phyloP scores from a whole-genome alignment of 2,888 invertebrate genomes.

The Heliconius erato region DNA sequence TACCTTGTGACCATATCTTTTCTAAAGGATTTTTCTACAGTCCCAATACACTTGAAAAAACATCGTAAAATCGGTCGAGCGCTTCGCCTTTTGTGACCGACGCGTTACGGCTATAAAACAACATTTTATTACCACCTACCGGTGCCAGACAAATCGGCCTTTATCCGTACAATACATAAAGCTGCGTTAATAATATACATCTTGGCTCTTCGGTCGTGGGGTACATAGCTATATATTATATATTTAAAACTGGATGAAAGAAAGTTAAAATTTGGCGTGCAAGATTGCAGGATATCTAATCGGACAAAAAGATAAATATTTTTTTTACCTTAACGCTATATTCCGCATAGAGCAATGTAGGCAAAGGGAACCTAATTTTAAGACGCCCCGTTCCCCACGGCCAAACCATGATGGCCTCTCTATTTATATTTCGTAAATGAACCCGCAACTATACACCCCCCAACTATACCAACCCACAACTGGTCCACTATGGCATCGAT shows the following conservation, averaged over 20 bases:
- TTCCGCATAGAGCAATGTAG: too few species aligned
- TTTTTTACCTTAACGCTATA: too few species aligned
- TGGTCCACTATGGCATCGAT: background rate
- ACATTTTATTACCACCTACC: constrained; percentile 41
- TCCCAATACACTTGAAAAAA: constrained; percentile 39
- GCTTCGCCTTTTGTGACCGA: constrained; percentile 36
- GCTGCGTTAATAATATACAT: constrained; percentile 12
- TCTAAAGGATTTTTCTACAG: constrained; percentile 21
- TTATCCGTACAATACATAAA: constrained; percentile 27
- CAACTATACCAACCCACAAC: background rate
- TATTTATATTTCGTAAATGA: too few species aligned
- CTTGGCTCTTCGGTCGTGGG: background rate
- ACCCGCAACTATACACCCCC: background rate
- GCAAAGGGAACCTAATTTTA: background rate
- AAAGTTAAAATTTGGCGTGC: too few species aligned
- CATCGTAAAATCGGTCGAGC: constrained; percentile 42
- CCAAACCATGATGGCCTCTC: too few species aligned
- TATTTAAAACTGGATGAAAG: too few species aligned
- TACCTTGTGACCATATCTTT: constrained; percentile 6
- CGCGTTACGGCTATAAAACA: constrained; percentile 36
- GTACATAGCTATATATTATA: background rate
- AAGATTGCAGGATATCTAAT: too few species aligned
- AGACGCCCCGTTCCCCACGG: background rate
- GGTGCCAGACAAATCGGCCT: constrained; percentile 35
- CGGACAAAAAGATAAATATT: too few species aligned